Evolutionary conservation across 2,888 invertebrate genomes (phyloP), one percentile per base, ranked within the genome.

Genomic region (Notocelia uddmanniana): DNA sequence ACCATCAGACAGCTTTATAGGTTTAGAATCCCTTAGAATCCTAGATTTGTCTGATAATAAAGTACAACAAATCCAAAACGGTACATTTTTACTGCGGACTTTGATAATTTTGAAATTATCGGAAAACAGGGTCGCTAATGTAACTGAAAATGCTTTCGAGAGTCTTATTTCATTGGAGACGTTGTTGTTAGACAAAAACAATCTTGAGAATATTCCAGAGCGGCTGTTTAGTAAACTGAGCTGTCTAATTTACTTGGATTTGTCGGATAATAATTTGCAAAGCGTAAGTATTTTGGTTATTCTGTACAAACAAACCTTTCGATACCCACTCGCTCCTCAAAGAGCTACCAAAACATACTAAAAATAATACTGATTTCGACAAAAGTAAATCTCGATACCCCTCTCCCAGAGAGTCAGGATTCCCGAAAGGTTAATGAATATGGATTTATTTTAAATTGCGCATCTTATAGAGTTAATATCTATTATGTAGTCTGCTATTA

Each of bases 1-100:
- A 59, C 95, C 95, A 0, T 93, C 94, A 26, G 93, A 92, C 23
- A 84, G 95, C 26, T 96, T 97, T 71, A 82, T 92, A 0, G 95
- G 94, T 5, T 89, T 96, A 31, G 86, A 89, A 10, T 92, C 94
- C 2, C 85, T 97, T 19, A 95, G 95, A 78, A 96, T 96, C 81
- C 88, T 97, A 72, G 97, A 97, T 87, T 86, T 97, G 21, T 95
- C 96, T 3, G 95, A 94, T 73, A 97, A 97, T 85, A 92, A 93
- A 79, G 90, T 97, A 75, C 94, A 94, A 64, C 89, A 87, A 18
- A 88, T 97, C 58, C 94, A 95, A 73, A 94, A 94, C 55, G 92
- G 92, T 63, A 89, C 95, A 0, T 95, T 96, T 79, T 91, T 94
- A 62, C 85, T 97, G 60, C 89, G 83, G 66, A 92, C 92, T 41